Base-by-base conservation (phyloP, 2,797 vertebrate genomes). In the Esox masquinongy region DNA sequence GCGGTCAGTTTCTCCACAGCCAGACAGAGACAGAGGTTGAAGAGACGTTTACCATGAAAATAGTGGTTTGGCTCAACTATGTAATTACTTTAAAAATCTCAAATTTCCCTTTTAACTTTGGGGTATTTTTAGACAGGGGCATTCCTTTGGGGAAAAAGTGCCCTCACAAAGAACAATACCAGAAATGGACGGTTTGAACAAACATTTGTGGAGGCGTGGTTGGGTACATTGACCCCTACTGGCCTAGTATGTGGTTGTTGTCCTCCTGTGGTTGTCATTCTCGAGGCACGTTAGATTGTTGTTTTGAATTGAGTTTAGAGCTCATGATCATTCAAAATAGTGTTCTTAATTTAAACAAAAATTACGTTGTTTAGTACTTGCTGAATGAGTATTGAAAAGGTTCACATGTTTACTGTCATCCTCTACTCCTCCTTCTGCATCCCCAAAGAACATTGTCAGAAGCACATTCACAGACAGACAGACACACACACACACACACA, bases 151-250 rank as follows among this genome's bases (percentile, higher is more conserved):
- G 89, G 90, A 90, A 90, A 85, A 83, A 89, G 89, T 89, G 87
- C 86, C 83, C 85, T 82, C 87, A 89, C 87, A 84, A 84, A 86
- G 86, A 80, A 88, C 90, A 92, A 90, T 91, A 88, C 90, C 89
- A 91, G 88, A 91, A 92, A 91, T 92, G 90, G 89, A 84, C 85
- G 90, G 89, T 90, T 89, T 86, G 88, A 88, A 90, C 86, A 88
- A 89, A 91, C 88, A 88, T 87, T 84, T 86, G 84, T 83, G 78
- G 88, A 89, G 89, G 91, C 87, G 89, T 90, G 90, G 89, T 89
- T 7, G 88, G 87, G 84, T 83, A 81, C 83, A 83, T 86, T 90
- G 89, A 90, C 90, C 89, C 81, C 87, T 81, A 86, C 86, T 80
- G 86, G 43, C 53, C 85, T 88, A 81, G 85, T 81, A 84, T 88